Conservation (phyloP, 2,797 vertebrate species). For the Kryptopterus vitreolus region DNA sequence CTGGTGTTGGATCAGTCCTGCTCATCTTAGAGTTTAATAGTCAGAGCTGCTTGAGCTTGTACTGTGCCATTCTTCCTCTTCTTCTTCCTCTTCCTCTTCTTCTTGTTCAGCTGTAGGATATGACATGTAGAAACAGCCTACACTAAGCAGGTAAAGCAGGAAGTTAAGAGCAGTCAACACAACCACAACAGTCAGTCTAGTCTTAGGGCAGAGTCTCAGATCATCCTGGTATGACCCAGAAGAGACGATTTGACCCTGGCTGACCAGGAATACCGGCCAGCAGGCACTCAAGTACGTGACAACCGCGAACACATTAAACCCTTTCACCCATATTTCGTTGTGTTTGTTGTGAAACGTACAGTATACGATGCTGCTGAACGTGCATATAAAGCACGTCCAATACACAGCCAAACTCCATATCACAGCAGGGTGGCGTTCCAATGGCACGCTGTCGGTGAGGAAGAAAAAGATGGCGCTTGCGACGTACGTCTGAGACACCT, state of each 20-base stretch:
- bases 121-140: not conserved
- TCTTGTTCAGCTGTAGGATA: not conserved
- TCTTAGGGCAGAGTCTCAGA: not conserved
- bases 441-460: not conserved
- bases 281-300: not conserved
- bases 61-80: not conserved
- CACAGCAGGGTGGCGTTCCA: not conserved
- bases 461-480: not conserved
- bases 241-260: not conserved
- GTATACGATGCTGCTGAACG: not conserved
- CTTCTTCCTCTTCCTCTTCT: not conserved
- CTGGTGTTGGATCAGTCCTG: too few relatives aligned
- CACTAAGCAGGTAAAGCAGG: not conserved
- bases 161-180: not conserved
- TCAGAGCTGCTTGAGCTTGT: not conserved
- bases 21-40: not conserved
- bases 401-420: conserved; percentile 1
- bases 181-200: not conserved
- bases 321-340: not conserved
- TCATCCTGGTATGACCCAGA: not conserved
- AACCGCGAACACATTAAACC: not conserved
- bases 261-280: not conserved
- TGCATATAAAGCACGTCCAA: not conserved
- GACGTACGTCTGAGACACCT: not conserved
- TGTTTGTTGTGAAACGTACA: not conserved